phyloP scores from a whole-genome alignment of 2,113 vertebrate genomes.

The Pandion haliaetus region DNA sequence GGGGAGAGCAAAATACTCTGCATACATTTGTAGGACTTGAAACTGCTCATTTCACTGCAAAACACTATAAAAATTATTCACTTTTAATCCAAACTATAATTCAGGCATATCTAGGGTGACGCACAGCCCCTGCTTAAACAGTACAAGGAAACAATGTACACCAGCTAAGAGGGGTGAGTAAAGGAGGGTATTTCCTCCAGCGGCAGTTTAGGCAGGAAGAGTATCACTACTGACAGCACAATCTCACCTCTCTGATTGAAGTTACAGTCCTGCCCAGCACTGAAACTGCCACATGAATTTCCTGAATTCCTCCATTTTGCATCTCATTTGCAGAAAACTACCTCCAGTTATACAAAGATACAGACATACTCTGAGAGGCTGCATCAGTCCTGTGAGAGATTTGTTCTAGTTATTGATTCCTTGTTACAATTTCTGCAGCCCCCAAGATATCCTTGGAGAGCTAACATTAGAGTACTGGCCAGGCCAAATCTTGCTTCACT shows the following conservation, averaged over 20 bases:
- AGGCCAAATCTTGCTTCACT: neutral
- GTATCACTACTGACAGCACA: neutral
- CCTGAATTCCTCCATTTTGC: constrained; percentile 1
- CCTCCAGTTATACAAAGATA: neutral
- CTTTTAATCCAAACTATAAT: neutral
- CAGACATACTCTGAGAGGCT: neutral
- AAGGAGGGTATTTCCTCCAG: neutral
- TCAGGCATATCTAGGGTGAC: neutral
- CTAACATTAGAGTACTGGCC: neutral
- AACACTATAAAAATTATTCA: neutral
- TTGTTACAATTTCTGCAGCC: constrained; percentile 9
- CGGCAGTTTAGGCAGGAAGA: neutral
- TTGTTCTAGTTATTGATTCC: constrained; percentile 31
- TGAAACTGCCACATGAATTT: neutral
- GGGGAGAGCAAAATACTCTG: neutral
- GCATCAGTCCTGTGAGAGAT: neutral
- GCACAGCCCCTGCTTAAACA: neutral
- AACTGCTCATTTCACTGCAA: neutral
- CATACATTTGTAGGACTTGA: neutral
- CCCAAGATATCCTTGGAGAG: neutral
- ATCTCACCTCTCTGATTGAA: neutral
- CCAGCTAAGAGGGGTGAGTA: neutral
- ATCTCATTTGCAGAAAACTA: neutral
- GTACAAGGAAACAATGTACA: neutral
- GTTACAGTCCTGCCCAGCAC: neutral